Percentiles rank a stretch among this genome's conserved stretches.
Evolutionary conservation across 2,113 vertebrate species (phyloP).

Genomic region (Zosterops lateralis): DNA sequence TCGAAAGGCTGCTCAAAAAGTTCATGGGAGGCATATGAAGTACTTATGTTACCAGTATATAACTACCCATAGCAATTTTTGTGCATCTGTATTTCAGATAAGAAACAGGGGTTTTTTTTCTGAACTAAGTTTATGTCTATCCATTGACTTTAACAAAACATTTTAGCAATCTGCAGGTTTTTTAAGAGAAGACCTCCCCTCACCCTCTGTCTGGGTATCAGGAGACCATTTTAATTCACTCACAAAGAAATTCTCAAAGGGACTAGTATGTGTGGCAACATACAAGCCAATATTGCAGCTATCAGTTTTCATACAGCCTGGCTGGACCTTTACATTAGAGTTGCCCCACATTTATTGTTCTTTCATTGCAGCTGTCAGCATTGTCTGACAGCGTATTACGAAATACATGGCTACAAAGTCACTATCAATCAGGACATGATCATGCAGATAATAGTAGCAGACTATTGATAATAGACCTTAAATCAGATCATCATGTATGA

Average conservation of each 20-base stretch:
- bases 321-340: conserved; percentile 81
- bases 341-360: conserved; percentile 83
- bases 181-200: conserved; percentile 59
- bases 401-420: conserved; percentile 78
- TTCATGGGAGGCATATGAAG: background rate
- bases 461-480: conserved; percentile 80
- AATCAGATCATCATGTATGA: conserved; percentile 76
- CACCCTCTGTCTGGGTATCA: conserved; percentile 37
- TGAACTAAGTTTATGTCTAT: background rate
- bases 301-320: conserved; percentile 87
- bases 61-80: background rate
- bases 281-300: conserved; percentile 83
- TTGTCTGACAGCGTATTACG: conserved; percentile 82
- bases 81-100: conserved; percentile 18
- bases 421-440: conserved; percentile 80
- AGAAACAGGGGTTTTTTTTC: background rate
- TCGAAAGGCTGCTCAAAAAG: background rate
- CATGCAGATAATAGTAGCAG: conserved; percentile 80
- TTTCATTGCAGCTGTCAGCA: conserved; percentile 85
- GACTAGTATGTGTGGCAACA: conserved; percentile 70
- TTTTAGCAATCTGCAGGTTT: conserved; percentile 66
- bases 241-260: conserved; percentile 75
- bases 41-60: background rate
- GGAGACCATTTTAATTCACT: conserved; percentile 83
- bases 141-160: background rate